Base-by-base conservation (phyloP, 2,888 invertebrate genomes). In the Andrena camellia region DNA sequence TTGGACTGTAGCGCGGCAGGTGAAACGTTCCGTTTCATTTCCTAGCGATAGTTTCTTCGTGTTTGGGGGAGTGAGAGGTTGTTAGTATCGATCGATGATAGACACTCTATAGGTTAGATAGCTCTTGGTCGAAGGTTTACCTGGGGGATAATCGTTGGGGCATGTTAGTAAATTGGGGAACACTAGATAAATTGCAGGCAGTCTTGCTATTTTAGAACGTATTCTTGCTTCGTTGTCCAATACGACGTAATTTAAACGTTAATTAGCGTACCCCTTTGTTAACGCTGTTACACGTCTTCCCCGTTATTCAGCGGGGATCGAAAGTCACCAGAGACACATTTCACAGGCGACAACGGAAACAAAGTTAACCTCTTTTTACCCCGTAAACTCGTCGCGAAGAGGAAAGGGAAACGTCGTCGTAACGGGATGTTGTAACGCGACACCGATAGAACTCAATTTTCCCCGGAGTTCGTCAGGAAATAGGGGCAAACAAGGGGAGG, bases 381-480 rank as follows among this genome's bases (percentile, higher is more conserved):
- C 31, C 48, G 74, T 23, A 31, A 67, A 62, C 71, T 71, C 62
- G 31, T 50, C 17, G 66, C 31, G 10, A 67, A 54, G 42, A 31
- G n/a, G 17, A 26, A 75, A 48, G 60, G 23, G 60, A 50, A 71
- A 71, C 71, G 71, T 62, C 60, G 70, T 50, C 48, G 35, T 52
- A 48, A 77, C 68, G 52, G 62, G n/a, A 62, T 17, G 48, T 31
- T 63, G 78, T 71, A 78, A 78, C 80, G 67, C 70, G 60, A 72
- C 80, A 67, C 66, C 50, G 74, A 67, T 70, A 48, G 35, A 82
- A 71, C 57, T 52, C 81, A 54, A 71, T 82, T 75, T 63, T 29
- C 7, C 64, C 3, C 23, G 17, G 17, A 20, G 42, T 23, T 17
- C 68, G 57, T 54, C n/a, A 48, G 73, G 63, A 72, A 80, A 79